Evolutionary conservation across 2,113 vertebrate genomes (phyloP).

Genomic region (Phalacrocorax brasilianus): DNA sequence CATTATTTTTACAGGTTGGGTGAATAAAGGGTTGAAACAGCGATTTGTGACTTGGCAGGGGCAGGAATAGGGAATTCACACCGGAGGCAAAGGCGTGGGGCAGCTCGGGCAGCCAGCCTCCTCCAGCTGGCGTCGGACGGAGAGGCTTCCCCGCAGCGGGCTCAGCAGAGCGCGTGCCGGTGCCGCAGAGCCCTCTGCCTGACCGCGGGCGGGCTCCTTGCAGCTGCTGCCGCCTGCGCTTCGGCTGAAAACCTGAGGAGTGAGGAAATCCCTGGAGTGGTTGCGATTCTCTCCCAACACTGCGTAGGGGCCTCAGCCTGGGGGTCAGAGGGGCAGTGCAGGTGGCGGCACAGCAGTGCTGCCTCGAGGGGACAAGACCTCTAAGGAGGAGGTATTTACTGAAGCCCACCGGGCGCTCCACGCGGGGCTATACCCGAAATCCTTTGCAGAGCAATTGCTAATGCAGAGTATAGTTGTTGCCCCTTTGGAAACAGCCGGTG

Average conservation of each 20-base stretch:
- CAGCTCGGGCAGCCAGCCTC: neutral
- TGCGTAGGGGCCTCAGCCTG: neutral
- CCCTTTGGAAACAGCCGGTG: neutral
- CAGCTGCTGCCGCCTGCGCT: neutral
- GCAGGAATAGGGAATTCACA: neutral
- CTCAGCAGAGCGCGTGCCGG: neutral
- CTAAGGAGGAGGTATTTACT: neutral
- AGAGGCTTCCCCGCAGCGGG: neutral
- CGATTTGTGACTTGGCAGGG: neutral
- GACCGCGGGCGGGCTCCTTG: rapidly evolving
- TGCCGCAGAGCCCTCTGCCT: neutral
- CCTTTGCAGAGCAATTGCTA: neutral
- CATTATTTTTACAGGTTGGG: neutral
- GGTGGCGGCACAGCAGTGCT: rapidly evolving
- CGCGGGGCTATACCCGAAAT: rapidly evolving
- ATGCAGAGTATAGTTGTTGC: neutral
- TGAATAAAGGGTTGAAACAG: neutral
- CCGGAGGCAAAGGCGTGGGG: neutral
- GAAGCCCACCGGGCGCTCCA: rapidly evolving
- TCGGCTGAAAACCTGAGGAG: neutral
- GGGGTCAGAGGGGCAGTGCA: neutral
- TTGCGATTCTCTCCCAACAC: neutral
- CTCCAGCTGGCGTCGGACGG: neutral
- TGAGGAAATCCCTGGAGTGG: neutral
- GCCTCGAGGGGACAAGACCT: neutral